phyloP scores from a whole-genome alignment of 2,797 vertebrate genomes.

The Gephyroberyx darwinii region DNA sequence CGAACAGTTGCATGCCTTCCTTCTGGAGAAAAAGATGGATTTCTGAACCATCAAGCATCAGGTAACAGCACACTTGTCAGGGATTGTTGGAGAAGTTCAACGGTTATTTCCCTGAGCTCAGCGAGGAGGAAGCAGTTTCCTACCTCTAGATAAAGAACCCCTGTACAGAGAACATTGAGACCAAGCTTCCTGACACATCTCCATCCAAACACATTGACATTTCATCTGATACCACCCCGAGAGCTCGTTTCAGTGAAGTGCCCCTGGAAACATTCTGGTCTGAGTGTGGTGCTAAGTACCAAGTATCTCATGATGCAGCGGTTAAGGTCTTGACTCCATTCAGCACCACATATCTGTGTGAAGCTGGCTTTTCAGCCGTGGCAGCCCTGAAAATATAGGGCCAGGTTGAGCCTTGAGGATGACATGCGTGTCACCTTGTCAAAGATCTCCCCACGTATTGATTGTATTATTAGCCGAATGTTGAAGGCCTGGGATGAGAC shows the following conservation, averaged over 20 bases:
- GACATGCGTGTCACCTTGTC: background rate
- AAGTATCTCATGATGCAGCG: background rate
- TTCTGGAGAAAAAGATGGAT: no score
- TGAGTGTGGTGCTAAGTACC: background rate
- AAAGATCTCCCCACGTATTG: background rate
- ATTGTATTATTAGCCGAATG: background rate
- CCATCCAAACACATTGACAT: background rate
- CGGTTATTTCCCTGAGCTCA: background rate
- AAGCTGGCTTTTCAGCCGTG: background rate
- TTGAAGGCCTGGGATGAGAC: no score
- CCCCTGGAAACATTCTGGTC: background rate
- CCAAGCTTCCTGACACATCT: background rate
- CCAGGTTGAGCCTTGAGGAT: background rate
- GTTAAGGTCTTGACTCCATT: background rate
- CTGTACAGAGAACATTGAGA: slow-evolving; percentile 6
- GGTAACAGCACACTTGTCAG: no score
- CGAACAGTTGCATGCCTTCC: no score
- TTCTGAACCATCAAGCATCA: no score
- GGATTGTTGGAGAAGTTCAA: no score
- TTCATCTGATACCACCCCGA: background rate
- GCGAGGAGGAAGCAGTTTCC: background rate
- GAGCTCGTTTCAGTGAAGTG: background rate
- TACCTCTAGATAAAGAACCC: background rate
- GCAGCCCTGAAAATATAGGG: background rate
- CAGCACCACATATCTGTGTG: background rate